Evolutionary conservation across 2,797 vertebrate genomes (phyloP).

Genomic region (Myiotriccus ornatus): DNA sequence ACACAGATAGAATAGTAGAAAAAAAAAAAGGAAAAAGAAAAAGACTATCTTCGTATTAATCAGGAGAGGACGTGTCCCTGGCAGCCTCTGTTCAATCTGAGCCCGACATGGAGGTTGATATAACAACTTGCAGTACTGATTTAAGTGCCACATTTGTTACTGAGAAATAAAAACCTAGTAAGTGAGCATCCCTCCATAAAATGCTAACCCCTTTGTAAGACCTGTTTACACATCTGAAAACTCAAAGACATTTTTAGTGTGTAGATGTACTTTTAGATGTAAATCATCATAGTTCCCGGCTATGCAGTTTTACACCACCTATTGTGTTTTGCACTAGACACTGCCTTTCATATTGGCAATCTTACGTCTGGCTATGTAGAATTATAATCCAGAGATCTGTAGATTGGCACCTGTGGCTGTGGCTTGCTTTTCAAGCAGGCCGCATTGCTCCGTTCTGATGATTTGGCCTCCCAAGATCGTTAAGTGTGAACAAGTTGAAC

Average conservation of each 20-base stretch:
- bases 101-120: background rate
- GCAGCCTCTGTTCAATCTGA: background rate
- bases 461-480: background rate
- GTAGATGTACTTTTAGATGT: background rate
- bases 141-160: background rate
- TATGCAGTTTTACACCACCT: background rate
- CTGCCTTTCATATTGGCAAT: background rate
- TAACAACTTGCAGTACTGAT: background rate
- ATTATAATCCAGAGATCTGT: rapidly evolving
- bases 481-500: background rate
- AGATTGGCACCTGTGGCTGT: rapidly evolving
- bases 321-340: background rate
- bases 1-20: background rate
- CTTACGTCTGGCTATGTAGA: background rate
- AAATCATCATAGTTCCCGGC: background rate
- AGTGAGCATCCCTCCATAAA: background rate
- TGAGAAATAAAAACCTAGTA: background rate
- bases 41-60: background rate
- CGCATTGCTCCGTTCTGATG: background rate
- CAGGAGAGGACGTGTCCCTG: background rate
- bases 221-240: background rate
- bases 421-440: background rate
- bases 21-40: background rate
- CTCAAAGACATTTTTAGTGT: background rate
- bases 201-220: background rate